A percentile compares a stretch with the other conserved stretches of the same genome.
Evolutionary conservation across 64 coral and sea anemone species (phyloP).

Genomic region (Dendronephthya gigantea): DNA sequence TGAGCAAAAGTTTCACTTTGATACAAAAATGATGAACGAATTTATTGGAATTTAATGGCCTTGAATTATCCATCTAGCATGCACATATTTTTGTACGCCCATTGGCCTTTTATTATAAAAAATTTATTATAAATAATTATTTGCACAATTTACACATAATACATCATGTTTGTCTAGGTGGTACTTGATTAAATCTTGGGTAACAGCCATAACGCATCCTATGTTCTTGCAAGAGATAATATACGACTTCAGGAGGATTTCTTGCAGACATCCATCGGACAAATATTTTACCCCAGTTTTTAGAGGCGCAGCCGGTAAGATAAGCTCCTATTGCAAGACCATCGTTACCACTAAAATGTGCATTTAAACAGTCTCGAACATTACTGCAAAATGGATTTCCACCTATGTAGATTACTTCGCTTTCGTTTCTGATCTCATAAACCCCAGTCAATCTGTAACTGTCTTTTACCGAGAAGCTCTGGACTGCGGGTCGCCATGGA

Average conservation of each 20-base stretch:
- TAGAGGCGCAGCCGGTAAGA: slow-evolving; percentile 54
- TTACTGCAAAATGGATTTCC: slow-evolving; percentile 97
- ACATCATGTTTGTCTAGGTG: background rate
- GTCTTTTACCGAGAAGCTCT: slow-evolving; percentile 87
- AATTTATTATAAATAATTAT: background rate
- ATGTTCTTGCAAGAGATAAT: slow-evolving; percentile 89
- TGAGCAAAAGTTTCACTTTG: no score
- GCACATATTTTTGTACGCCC: no score
- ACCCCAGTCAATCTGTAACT: slow-evolving; percentile 74
- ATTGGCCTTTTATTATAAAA: no score
- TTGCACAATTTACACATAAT: background rate
- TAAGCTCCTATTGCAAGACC: slow-evolving; percentile 81
- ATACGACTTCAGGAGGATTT: slow-evolving; percentile 84
- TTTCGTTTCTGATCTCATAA: slow-evolving; percentile 62
- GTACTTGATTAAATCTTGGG: slow-evolving; percentile 61
- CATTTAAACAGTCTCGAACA: slow-evolving; percentile 92
- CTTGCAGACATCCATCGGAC: slow-evolving; percentile 79
- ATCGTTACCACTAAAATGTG: slow-evolving; percentile 97
- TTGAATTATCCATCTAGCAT: no score
- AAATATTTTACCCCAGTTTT: slow-evolving; percentile 53
- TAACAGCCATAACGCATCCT: slow-evolving; percentile 51
- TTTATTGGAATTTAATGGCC: no score
- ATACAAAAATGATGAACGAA: no score
- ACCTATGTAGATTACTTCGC: slow-evolving; percentile 75
- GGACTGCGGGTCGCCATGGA: background rate